phyloP scores from a whole-genome alignment of 2,888 invertebrate genomes.

The Parochlus steinenii region DNA sequence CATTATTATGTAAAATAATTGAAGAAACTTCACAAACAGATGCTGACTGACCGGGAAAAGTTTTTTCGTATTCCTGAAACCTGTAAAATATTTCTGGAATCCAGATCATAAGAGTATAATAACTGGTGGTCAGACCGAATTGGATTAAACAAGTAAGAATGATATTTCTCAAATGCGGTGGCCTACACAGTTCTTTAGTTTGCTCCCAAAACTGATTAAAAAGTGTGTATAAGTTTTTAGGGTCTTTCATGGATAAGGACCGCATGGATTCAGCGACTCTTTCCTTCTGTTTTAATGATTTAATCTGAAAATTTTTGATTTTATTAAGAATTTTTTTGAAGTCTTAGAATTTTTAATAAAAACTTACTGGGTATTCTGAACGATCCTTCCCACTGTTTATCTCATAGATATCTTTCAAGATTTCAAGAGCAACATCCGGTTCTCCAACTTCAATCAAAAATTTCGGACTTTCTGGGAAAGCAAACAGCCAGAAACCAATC shows the following conservation, averaged over 20 bases:
- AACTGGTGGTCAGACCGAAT: conserved; percentile 69
- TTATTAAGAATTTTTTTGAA: too few relatives aligned
- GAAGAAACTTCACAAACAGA: conserved; percentile 65
- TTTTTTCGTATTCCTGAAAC: conserved; percentile 54
- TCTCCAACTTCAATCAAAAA: conserved; percentile 67
- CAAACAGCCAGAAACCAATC: conserved; percentile 49
- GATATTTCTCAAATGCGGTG: conserved; percentile 59
- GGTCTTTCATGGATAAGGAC: conserved; percentile 50
- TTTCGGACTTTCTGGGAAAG: conserved; percentile 69
- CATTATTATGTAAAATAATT: conserved; percentile 38
- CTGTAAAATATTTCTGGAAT: conserved; percentile 78
- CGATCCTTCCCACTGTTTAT: conserved; percentile 54
- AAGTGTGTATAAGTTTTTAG: conserved; percentile 51
- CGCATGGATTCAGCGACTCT: conserved; percentile 52
- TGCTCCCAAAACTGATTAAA: conserved; percentile 55
- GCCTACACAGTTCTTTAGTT: conserved; percentile 53
- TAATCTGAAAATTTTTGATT: too few relatives aligned
- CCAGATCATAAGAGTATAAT: conserved; percentile 85
- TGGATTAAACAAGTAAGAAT: conserved; percentile 63
- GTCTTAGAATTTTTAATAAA: too few relatives aligned
- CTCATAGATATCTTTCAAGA: conserved; percentile 49
- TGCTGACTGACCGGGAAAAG: conserved; percentile 47
- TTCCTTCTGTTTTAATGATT: conserved; percentile 49
- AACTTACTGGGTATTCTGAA: conserved; percentile 53
- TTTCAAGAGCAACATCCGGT: conserved; percentile 52